A percentile compares a stretch with the other conserved stretches of the same genome.
phyloP scores from a whole-genome alignment of 1,140 invertebrate species.

The Drosophila watanabei region DNA sequence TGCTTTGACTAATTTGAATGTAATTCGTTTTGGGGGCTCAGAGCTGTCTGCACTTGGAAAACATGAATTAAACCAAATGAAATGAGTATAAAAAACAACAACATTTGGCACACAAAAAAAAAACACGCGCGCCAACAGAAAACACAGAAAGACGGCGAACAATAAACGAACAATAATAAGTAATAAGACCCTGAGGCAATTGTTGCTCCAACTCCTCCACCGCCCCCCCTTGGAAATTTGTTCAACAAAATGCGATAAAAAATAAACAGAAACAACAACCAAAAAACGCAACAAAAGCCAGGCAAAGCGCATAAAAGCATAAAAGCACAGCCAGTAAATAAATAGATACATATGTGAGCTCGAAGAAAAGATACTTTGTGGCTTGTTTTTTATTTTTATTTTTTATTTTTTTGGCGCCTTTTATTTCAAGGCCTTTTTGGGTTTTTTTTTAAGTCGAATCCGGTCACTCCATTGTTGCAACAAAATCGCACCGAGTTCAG shows the following conservation, averaged over 20 bases:
- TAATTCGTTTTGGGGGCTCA: conserved; percentile 61
- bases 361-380: conserved; percentile 48
- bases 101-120: conserved; percentile 25
- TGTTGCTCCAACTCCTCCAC: conserved; percentile 20
- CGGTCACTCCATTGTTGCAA: conserved; percentile 22
- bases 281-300: conserved; percentile 39
- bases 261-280: conserved; percentile 5
- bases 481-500: conserved; percentile 13
- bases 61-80: conserved; percentile 52
- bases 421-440: conserved; percentile 11
- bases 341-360: conserved; percentile 34
- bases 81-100: conserved; percentile 27
- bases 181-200: conserved; percentile 72
- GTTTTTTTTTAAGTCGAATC: conserved; percentile 1
- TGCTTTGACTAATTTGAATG: conserved; percentile 72
- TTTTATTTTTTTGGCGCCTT: conserved; percentile 30
- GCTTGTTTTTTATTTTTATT: neutral
- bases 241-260: conserved; percentile 47
- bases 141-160: conserved; percentile 48
- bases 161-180: conserved; percentile 79
- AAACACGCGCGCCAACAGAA: conserved; percentile 46
- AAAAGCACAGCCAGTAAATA: conserved; percentile 35
- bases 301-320: conserved; percentile 38
- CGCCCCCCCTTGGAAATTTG: conserved; percentile 40
- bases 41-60: conserved; percentile 53